Evolutionary conservation across 2,113 vertebrate species (phyloP).

Genomic region (Chitala chitala): DNA sequence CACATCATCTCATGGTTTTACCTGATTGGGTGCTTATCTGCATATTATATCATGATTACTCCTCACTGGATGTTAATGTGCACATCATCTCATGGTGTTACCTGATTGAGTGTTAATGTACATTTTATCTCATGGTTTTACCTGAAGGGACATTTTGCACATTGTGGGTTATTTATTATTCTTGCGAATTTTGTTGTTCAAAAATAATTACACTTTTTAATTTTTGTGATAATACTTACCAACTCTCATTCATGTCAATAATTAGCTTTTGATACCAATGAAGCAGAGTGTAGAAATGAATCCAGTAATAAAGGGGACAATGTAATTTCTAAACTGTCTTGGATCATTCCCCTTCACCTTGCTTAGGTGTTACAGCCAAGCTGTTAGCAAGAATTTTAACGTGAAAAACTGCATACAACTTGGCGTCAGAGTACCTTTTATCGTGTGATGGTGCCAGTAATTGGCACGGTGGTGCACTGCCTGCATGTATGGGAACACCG

Average conservation of each 20-base stretch:
- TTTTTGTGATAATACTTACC: background rate
- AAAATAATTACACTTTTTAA: no score
- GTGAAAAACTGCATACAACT: no score
- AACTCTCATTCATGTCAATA: background rate
- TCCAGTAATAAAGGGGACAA: no score
- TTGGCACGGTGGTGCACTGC: background rate
- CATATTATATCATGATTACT: no score
- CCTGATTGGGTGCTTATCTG: background rate
- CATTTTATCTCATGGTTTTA: background rate
- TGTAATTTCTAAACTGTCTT: background rate
- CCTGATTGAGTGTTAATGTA: background rate
- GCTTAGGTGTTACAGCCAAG: conserved; percentile 6
- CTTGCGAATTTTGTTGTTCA: no score
- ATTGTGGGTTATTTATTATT: no score
- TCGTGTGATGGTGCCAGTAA: background rate
- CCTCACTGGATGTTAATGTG: background rate
- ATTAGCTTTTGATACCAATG: background rate
- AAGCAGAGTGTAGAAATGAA: background rate
- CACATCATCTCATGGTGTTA: background rate
- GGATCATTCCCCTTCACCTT: background rate
- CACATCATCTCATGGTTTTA: background rate
- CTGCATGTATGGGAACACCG: background rate
- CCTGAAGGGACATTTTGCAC: background rate
- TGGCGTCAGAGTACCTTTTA: no score
- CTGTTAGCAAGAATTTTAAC: no score